A percentile compares a stretch with the other conserved stretches of the same genome.
These are phyloP conservation scores for Plectus sambesii DNA, from an alignment of 1,140 invertebrate species.

Conservation along the genomic window DNA sequence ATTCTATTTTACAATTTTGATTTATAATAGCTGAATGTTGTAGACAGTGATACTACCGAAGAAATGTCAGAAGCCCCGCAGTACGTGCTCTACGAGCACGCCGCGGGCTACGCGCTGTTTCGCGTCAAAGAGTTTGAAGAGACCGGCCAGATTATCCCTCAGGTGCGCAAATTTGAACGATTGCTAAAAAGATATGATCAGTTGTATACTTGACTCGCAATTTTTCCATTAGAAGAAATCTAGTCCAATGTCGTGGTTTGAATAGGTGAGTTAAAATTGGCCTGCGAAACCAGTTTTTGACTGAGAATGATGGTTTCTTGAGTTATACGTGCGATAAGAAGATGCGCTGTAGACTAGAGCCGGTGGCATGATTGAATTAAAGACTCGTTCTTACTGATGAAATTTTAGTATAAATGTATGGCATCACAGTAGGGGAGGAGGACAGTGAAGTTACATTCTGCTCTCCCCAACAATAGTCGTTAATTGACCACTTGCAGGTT, in stretches of 20 bases:
- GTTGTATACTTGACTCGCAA: constrained; percentile 7
- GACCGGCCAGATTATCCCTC: constrained; percentile 54
- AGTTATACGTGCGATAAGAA: constrained; percentile 59
- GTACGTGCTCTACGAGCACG: constrained; percentile 80
- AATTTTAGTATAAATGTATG: constrained; percentile 86
- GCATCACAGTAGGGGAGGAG: constrained; percentile 73
- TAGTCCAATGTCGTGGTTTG: constrained; percentile 53
- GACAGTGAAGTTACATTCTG: constrained; percentile 88
- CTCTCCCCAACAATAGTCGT: constrained; percentile 51
- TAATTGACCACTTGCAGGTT: constrained; percentile 58
- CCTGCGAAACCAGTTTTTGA: neutral
- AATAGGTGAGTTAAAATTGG: constrained; percentile 67
- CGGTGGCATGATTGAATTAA: too few species aligned
- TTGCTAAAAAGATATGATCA: too few species aligned
- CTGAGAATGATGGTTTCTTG: neutral
- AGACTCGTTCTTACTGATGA: too few species aligned
- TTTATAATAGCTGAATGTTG: too few species aligned
- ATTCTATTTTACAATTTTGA: too few species aligned
- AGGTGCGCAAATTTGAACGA: constrained; percentile 24
- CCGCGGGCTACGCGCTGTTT: constrained; percentile 85
- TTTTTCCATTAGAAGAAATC: neutral
- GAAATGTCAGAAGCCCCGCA: constrained; percentile 44
- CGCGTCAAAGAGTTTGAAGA: constrained; percentile 90
- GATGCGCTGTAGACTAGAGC: constrained; percentile 73
- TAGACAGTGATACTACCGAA: too few species aligned